Conservation (phyloP, 2,888 invertebrate genomes). For the Seladonia tumulorum region DNA sequence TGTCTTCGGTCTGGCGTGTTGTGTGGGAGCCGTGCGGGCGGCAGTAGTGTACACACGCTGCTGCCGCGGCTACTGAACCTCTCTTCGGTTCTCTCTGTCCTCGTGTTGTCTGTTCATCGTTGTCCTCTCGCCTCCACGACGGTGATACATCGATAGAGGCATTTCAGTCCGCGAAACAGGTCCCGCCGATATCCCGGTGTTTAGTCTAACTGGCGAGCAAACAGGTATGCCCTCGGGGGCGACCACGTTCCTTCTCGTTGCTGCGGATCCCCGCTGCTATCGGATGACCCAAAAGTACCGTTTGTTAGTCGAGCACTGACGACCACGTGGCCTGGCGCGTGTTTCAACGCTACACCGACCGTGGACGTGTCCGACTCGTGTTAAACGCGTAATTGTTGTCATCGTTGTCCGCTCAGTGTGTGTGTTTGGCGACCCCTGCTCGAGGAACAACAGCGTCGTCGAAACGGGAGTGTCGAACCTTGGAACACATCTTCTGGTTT, state of each 20-base stretch:
- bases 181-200: slow-evolving; percentile 3
- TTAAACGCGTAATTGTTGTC: not conserved
- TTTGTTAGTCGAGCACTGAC: slow-evolving; percentile 35
- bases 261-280: slow-evolving; percentile 32
- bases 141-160: slow-evolving; percentile 10
- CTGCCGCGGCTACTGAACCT: slow-evolving; percentile 57
- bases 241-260: slow-evolving; percentile 9
- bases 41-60: slow-evolving; percentile 63
- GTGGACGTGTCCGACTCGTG: not conserved
- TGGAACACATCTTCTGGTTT: slow-evolving; percentile 53
- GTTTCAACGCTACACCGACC: slow-evolving; percentile 36
- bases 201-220: slow-evolving; percentile 13
- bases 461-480: slow-evolving; percentile 52
- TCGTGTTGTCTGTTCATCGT: not conserved
- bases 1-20: slow-evolving; percentile 53
- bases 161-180: not conserved
- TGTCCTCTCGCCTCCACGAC: not conserved
- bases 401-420: not conserved
- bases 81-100: slow-evolving; percentile 40
- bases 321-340: slow-evolving; percentile 62
- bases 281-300: slow-evolving; percentile 59
- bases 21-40: slow-evolving; percentile 57
- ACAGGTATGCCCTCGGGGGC: slow-evolving; percentile 47
- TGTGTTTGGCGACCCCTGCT: slow-evolving; percentile 23
- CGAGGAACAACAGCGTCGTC: slow-evolving; percentile 37